Evolutionary conservation across 1,140 invertebrate species (phyloP), one percentile per base, ranked within the genome.

Genomic region (Drosophila bocqueti): DNA sequence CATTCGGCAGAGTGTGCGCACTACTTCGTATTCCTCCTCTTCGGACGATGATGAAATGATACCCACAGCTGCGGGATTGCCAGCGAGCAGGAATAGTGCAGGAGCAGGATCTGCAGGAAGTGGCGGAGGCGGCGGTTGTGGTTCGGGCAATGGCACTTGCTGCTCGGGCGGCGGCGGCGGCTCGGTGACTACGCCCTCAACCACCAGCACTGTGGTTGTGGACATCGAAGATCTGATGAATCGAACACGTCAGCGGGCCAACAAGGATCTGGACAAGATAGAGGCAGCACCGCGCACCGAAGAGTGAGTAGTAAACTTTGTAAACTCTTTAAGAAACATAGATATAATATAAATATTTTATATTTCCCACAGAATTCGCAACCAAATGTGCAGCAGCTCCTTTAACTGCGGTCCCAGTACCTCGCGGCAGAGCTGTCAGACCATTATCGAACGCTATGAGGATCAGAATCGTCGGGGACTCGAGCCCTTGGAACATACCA

Each of bases 151-250:
- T 65, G 86, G 65, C 59, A 92, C 76, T 50, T 79, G 91, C 72
- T 92, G 93, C 52, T 80, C 93, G 21, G 76, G 71, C 4, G 74
- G 71, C 3, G 74, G 71, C 3, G 74, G 71, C 1, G 57, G 36
- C 0, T 16, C 61, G 0, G 81, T 74, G 2, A 79, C 72, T 1
- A 86, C 75, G 4, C 82, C 87, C 7, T 81, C 87, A 7, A 93
- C 87, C 7, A 73, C 77, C 31, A 91, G 93, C 45, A 94, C 93
- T 67, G 93, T 93, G 13, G 89, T 95, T 5, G 93, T 95, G 5
- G 96, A 97, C 83, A 96, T 97, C 24, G 96, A 97, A 93, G 96
- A 97, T 93, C 93, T 97, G n/a, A 61, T 94, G 9, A 94, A 93
- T 90, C 92, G 68, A 34, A 74, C 21, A 71, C 65, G 72, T 50